Evolutionary conservation across 2,113 vertebrate species (phyloP).

Genomic region (Orycteropus afer): DNA sequence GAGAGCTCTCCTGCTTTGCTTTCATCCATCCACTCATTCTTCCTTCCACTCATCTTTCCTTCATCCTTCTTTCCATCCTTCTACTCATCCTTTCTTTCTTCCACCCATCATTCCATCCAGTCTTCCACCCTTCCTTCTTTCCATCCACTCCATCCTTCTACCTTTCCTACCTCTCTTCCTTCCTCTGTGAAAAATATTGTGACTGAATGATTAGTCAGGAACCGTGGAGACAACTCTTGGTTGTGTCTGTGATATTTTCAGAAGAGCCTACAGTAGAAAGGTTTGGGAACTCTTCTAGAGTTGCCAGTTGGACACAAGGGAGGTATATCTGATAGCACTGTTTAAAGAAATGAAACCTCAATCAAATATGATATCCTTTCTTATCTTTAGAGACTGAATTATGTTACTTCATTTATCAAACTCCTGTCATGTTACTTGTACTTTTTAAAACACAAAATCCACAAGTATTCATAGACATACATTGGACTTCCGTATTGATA

Average conservation of each 20-base stretch:
- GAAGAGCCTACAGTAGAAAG: background rate
- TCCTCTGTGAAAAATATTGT: background rate
- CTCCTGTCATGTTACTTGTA: background rate
- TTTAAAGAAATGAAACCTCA: slow-evolving; percentile 35
- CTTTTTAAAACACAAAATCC: slow-evolving; percentile 8
- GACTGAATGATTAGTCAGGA: background rate
- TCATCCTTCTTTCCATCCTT: no score
- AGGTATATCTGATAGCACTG: background rate
- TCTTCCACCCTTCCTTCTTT: background rate
- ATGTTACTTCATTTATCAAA: background rate
- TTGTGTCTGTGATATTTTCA: background rate
- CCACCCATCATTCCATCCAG: background rate
- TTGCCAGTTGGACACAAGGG: background rate
- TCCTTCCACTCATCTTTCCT: background rate
- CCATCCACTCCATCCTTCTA: background rate
- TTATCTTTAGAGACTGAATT: background rate
- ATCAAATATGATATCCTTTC: background rate
- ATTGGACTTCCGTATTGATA: background rate
- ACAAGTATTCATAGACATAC: slow-evolving; percentile 27
- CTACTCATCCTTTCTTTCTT: no score
- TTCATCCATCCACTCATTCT: background rate
- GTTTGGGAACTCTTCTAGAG: background rate
- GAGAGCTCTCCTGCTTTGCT: background rate
- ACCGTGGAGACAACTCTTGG: background rate
- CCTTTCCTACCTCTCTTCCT: background rate